Percentiles rank a stretch among this genome's conserved stretches.
These are phyloP conservation scores for Chloebia gouldiae DNA, from an alignment of 2,113 vertebrate species.

Conservation along the genomic window DNA sequence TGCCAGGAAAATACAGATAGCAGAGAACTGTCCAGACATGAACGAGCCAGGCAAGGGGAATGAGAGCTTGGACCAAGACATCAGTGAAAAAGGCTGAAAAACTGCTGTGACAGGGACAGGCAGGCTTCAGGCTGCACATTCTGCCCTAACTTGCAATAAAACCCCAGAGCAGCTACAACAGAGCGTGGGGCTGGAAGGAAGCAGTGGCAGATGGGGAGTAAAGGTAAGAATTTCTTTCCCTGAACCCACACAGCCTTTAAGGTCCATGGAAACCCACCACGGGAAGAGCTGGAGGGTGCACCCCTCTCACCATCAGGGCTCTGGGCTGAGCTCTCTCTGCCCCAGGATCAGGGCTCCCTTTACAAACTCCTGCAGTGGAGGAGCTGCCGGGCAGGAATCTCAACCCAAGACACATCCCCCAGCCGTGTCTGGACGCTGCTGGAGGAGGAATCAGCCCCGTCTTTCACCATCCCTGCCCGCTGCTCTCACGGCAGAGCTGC, in stretches of 20 bases:
- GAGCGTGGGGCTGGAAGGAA: accelerated
- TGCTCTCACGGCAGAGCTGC: neutral
- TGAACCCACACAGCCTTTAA: neutral
- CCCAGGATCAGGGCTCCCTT: neutral
- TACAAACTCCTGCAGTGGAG: accelerated
- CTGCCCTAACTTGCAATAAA: neutral
- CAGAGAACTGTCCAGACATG: neutral
- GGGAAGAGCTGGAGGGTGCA: neutral
- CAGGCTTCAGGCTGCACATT: neutral
- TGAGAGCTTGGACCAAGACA: neutral
- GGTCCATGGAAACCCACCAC: accelerated
- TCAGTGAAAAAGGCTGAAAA: neutral
- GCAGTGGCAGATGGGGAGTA: neutral
- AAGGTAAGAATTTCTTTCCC: neutral
- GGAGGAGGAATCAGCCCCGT: neutral
- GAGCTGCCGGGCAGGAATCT: neutral
- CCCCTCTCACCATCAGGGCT: neutral
- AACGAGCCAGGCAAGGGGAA: neutral
- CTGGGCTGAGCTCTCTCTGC: neutral
- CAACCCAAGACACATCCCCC: neutral
- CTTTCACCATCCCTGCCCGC: neutral
- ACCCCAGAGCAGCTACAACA: neutral
- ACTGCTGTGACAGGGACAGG: neutral
- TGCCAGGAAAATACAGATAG: neutral
- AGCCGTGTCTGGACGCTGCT: neutral